These are phyloP conservation scores for Garrulus glandarius DNA, from an alignment of 2,797 vertebrate genomes.

Conservation along the genomic window DNA sequence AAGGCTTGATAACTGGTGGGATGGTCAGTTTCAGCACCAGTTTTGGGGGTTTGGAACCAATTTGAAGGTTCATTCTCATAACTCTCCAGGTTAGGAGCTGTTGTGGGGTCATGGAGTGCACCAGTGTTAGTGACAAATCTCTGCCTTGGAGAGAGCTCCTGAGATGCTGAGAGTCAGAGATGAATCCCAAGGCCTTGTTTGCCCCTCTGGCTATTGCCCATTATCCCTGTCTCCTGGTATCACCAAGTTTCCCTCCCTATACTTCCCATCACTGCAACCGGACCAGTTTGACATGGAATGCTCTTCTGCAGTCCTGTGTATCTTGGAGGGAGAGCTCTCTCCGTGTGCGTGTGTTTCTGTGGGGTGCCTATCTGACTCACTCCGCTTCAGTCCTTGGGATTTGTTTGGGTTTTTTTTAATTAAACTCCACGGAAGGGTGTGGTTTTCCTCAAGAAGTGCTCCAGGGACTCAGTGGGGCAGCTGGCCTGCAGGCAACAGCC, in stretches of 20 bases:
- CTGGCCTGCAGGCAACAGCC: background rate
- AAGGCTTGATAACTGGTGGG: background rate
- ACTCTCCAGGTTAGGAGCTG: background rate
- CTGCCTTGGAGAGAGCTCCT: background rate
- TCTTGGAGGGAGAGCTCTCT: background rate
- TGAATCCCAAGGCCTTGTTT: accelerated
- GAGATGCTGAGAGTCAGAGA: background rate
- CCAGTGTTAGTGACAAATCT: background rate
- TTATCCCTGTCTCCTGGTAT: too few species aligned
- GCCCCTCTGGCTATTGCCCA: background rate
- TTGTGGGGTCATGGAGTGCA: background rate
- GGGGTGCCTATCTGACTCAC: accelerated
- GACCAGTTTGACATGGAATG: background rate
- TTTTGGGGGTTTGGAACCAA: too few species aligned
- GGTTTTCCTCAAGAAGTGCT: background rate
- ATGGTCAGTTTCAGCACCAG: background rate
- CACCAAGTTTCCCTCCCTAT: background rate
- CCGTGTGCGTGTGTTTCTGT: accelerated
- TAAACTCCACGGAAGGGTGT: too few species aligned
- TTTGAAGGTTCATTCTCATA: background rate
- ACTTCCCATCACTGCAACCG: background rate
- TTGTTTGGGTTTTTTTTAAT: accelerated
- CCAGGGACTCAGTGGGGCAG: background rate
- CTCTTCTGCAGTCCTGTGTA: accelerated
- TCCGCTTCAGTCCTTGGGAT: background rate